Evolutionary conservation across 1,140 invertebrate genomes (phyloP).

Genomic region (Bombus sylvicola): DNA sequence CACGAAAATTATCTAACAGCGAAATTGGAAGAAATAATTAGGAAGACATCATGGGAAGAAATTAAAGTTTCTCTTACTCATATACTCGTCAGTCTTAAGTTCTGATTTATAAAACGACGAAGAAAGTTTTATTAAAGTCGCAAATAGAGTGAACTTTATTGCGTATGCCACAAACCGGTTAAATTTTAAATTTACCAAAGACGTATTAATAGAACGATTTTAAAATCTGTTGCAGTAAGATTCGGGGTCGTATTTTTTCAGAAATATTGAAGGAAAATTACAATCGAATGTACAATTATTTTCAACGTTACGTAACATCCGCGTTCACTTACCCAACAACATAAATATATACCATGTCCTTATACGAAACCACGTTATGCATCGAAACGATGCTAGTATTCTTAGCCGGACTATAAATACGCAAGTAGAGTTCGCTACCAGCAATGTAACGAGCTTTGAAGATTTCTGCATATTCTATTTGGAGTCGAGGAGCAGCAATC

Average conservation of each 20-base stretch:
- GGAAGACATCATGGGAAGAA: accelerated
- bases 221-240: no score
- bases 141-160: no score
- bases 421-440: slow-evolving; percentile 11
- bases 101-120: no score
- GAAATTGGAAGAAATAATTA: no score
- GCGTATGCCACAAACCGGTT: no score
- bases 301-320: background rate
- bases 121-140: no score
- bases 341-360: background rate
- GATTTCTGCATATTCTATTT: slow-evolving; percentile 58
- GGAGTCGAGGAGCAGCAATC: slow-evolving; percentile 22
- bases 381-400: slow-evolving; percentile 24
- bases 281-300: background rate
- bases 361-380: slow-evolving; percentile 12
- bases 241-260: no score
- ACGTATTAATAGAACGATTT: no score
- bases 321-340: background rate
- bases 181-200: no score
- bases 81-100: no score
- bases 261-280: background rate
- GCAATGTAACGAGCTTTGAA: slow-evolving; percentile 25
- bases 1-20: no score
- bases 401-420: slow-evolving; percentile 31
- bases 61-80: no score